phyloP scores from a whole-genome alignment of 2,113 vertebrate species.

The Neolamprologus devosi region DNA sequence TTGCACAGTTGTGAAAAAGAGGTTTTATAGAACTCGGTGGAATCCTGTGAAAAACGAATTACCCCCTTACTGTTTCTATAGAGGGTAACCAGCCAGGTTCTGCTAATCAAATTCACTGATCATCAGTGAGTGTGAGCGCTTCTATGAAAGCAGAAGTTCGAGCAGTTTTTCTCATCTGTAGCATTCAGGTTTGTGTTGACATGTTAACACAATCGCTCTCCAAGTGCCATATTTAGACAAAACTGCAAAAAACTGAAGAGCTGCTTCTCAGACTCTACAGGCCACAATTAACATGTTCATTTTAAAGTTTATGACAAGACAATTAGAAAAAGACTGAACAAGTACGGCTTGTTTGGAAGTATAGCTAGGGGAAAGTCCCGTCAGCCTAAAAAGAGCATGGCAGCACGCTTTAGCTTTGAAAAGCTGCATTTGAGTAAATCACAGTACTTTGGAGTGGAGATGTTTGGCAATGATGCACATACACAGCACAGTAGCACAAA shows the following conservation, averaged over 20 bases:
- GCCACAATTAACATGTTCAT: background rate
- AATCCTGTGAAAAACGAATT: accelerated
- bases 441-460: accelerated
- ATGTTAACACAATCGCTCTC: background rate
- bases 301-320: background rate
- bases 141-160: accelerated
- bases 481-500: background rate
- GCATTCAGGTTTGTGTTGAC: background rate
- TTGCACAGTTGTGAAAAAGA: background rate
- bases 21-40: accelerated
- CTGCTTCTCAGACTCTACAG: background rate
- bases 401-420: background rate
- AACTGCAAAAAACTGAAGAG: background rate
- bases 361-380: accelerated
- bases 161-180: background rate
- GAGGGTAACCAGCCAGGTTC: background rate
- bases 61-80: background rate
- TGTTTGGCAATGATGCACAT: background rate
- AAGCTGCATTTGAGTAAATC: background rate
- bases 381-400: background rate
- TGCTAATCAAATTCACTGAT: background rate
- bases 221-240: background rate
- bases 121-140: background rate
- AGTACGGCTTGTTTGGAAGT: background rate
- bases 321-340: background rate